Base-by-base conservation (phyloP, 2,888 invertebrate genomes). In the Ophonus ardosiacus region DNA sequence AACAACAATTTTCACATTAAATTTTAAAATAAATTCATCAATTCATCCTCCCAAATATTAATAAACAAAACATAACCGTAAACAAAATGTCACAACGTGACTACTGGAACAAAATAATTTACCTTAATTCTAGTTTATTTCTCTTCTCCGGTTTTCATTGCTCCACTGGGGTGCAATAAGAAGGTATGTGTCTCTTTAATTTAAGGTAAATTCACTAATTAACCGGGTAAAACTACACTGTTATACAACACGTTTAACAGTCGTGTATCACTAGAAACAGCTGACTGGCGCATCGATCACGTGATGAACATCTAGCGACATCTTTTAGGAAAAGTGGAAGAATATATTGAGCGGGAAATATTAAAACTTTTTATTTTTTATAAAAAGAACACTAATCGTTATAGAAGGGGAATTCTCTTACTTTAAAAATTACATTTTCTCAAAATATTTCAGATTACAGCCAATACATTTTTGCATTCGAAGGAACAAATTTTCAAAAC, bases 251-350 rank as follows among this genome's bases (percentile, higher is more conserved):
- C 71, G 15, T 15, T 40, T 15, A 40, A 74, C 71, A 51, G 40
- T 51, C 15, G 21, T 74, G 71, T 74, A 51, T 74, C 40, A 74
- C 71, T 74, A 43, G 51, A 74, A 74, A 74, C 71, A 74, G 71
- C 71, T 74, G 71, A 74, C 43, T 74, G 18, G 17, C 13, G 71
- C 68, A 68, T 68, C 38, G 68, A 68, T 68, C 68, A 63, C n/a
- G n/a, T 31, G n/a, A 1, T 40, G 68, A 15, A 68, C 68, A 10
- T 17, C 43, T 43, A 17, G 18, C 18, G 71, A 74, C 71, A 74
- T 74, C 71, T 74, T 8, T 31, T 24, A 68, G 68, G 38, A 2
- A 38, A 38, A 0, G 15, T 7, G 4, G 31, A 15, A 68, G 31
- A 68, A 24, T 38, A 38, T 13, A 38, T 7, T n/a, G 68, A n/a